A percentile compares a stretch with the other conserved stretches of the same genome.
Evolutionary conservation across 1,140 invertebrate species (phyloP).

Genomic region (Drosophila erecta): DNA sequence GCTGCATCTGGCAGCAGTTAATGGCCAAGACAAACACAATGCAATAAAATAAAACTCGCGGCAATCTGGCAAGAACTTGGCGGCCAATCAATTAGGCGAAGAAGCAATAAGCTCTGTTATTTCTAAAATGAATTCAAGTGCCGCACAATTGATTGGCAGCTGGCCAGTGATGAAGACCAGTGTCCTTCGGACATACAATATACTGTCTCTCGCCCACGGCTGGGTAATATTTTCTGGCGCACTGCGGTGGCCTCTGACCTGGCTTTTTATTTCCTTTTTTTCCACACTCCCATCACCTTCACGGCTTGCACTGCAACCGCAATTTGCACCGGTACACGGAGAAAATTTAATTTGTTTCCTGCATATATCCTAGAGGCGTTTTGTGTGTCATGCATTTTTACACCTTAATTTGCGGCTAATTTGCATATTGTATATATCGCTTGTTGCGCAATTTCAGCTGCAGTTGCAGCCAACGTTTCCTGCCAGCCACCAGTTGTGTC

Average conservation of each 20-base stretch:
- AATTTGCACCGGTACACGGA: slow-evolving; percentile 58
- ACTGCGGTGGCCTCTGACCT: slow-evolving; percentile 27
- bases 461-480: slow-evolving; percentile 38
- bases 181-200: slow-evolving; percentile 18
- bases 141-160: slow-evolving; percentile 55
- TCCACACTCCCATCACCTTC: slow-evolving; percentile 11
- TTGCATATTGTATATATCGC: slow-evolving; percentile 76
- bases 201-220: slow-evolving; percentile 18
- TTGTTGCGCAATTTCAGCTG: slow-evolving; percentile 71
- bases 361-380: slow-evolving; percentile 71
- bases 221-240: slow-evolving; percentile 39
- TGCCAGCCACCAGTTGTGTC: slow-evolving; percentile 16
- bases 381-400: slow-evolving; percentile 82
- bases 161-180: slow-evolving; percentile 45
- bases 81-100: slow-evolving; percentile 69
- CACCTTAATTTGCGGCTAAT: slow-evolving; percentile 81
- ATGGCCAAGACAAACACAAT: slow-evolving; percentile 44
- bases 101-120: slow-evolving; percentile 61
- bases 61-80: slow-evolving; percentile 67
- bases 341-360: slow-evolving; percentile 76
- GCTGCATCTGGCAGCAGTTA: slow-evolving; percentile 51
- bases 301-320: slow-evolving; percentile 28
- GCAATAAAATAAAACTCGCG: slow-evolving; percentile 61
- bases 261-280: slow-evolving; percentile 28
- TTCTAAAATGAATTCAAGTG: slow-evolving; percentile 45